Conservation (phyloP, 92 coral and sea anemone genomes). For the Epizoanthus stellaris region DNA sequence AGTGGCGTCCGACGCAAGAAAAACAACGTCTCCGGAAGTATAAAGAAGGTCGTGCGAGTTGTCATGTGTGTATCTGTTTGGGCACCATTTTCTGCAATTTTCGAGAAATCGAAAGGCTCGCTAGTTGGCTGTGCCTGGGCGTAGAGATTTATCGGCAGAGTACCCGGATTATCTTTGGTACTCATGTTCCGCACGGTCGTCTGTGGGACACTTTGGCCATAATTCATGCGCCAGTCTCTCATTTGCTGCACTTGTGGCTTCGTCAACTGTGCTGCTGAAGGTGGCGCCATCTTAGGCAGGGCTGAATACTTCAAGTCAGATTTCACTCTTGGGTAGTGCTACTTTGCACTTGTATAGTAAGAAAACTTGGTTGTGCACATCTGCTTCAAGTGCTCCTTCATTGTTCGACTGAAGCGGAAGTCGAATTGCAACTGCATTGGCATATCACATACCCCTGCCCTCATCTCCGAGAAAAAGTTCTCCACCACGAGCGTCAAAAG, state of each 20-base stretch:
- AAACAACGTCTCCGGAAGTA: conserved; percentile 11
- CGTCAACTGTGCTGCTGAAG: conserved; percentile 41
- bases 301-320: conserved; percentile 40
- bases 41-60: background rate
- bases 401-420: conserved; percentile 44
- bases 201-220: too few relatives aligned
- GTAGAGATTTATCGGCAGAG: too few relatives aligned
- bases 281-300: conserved; percentile 35
- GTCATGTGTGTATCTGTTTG: too few relatives aligned
- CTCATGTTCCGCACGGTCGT: too few relatives aligned
- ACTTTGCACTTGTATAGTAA: conserved; percentile 30
- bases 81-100: too few relatives aligned
- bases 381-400: conserved; percentile 42
- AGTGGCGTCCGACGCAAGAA: conserved; percentile 10
- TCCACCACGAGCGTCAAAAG: conserved; percentile 15
- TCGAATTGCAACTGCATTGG: conserved; percentile 54
- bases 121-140: too few relatives aligned
- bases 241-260: background rate
- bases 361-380: conserved; percentile 50
- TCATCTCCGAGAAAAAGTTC: background rate
- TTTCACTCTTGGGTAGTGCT: conserved; percentile 42
- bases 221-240: too few relatives aligned
- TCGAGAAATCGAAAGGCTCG: too few relatives aligned
- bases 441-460: conserved; percentile 18
- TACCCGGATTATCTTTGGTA: too few relatives aligned